Conservation (phyloP, 2,888 invertebrate species). For the Epiblema foenella region DNA sequence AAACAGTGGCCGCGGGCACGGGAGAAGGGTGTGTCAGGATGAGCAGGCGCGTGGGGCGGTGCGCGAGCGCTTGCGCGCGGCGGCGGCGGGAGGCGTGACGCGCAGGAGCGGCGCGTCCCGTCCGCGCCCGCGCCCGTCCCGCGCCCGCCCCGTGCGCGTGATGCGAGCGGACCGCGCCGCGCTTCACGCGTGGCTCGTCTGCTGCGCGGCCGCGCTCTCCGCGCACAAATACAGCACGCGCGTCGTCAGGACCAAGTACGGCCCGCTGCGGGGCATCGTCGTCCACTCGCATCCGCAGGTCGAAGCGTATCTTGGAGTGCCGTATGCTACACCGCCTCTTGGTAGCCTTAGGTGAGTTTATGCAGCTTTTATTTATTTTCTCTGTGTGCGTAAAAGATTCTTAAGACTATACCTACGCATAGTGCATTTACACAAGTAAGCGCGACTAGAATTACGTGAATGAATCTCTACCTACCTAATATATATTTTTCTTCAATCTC, state of each 20-base stretch:
- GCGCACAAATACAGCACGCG: conserved; percentile 92
- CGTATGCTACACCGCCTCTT: conserved; percentile 96
- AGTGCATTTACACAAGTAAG: no score
- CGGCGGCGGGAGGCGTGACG: conserved; percentile 55
- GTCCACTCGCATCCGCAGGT: conserved; percentile 92
- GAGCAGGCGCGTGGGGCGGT: conserved; percentile 62
- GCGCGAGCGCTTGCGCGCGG: conserved; percentile 60
- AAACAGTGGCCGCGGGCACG: conserved; percentile 70
- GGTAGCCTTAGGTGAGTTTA: conserved; percentile 91
- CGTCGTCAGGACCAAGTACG: conserved; percentile 95
- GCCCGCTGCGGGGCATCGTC: conserved; percentile 93
- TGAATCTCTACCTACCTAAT: no score
- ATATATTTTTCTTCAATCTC: no score
- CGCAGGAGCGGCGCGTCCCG: conserved; percentile 59
- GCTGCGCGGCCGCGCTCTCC: conserved; percentile 83
- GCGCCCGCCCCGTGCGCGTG: conserved; percentile 71
- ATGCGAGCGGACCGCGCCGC: conserved; percentile 82
- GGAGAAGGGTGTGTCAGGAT: conserved; percentile 67
- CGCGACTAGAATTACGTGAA: no score
- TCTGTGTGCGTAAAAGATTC: no score
- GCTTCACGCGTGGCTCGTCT: conserved; percentile 84
- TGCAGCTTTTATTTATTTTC: neutral
- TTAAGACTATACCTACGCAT: no score
- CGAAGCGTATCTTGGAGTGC: conserved; percentile 96
- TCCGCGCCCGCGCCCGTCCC: conserved; percentile 61